These are phyloP conservation scores for Amphiprion percula DNA, from an alignment of 2,113 vertebrate species.

Conservation along the genomic window DNA sequence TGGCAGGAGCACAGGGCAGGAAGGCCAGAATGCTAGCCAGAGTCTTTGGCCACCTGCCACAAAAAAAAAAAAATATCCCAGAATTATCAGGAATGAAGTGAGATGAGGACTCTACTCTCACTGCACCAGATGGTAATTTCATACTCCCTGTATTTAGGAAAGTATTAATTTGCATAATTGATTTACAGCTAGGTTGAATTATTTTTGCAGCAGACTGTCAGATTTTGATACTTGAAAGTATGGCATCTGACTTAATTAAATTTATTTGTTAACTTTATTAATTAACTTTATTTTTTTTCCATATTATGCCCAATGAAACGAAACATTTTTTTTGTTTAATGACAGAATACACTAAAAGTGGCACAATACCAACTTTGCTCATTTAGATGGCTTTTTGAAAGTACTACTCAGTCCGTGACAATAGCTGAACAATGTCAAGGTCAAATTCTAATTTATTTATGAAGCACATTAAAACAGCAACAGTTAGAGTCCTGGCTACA, in stretches of 20 bases:
- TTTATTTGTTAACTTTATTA: constrained; percentile 37
- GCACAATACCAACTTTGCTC: not conserved
- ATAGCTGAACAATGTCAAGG: too few species aligned
- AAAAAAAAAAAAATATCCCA: constrained; percentile 15
- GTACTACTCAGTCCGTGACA: too few species aligned
- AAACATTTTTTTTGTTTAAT: too few species aligned
- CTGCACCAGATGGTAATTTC: constrained; percentile 52
- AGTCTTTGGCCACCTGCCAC: constrained; percentile 91
- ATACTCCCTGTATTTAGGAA: constrained; percentile 44
- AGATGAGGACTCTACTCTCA: not conserved
- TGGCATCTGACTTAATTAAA: constrained; percentile 29
- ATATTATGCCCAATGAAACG: not conserved
- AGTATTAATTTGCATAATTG: constrained; percentile 53
- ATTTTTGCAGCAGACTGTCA: constrained; percentile 47
- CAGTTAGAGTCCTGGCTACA: too few species aligned
- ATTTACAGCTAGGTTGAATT: constrained; percentile 47
- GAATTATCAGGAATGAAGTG: constrained; percentile 3
- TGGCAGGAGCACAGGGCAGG: constrained; percentile 84
- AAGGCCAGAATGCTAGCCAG: constrained; percentile 89
- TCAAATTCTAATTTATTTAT: too few species aligned
- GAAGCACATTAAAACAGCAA: too few species aligned
- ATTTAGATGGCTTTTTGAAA: not conserved
- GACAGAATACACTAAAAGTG: too few species aligned
- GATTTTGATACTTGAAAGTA: constrained; percentile 44
- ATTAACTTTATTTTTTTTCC: constrained; percentile 11